Conservation (phyloP, 2,113 vertebrate genomes). For the Colius striatus region DNA sequence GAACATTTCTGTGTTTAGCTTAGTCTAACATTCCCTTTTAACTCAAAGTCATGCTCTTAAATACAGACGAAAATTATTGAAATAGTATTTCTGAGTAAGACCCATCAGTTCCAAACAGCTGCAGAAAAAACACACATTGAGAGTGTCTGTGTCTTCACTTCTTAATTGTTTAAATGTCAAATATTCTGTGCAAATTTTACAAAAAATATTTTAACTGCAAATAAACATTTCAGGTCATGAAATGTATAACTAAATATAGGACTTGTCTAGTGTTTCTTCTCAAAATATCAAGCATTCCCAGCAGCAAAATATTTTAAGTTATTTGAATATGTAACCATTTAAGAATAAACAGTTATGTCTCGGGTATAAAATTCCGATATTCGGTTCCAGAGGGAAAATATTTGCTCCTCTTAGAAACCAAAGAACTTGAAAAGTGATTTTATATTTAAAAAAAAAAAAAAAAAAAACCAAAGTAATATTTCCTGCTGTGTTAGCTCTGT, state of each 20-base stretch:
- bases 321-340: background rate
- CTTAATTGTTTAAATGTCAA: background rate
- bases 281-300: background rate
- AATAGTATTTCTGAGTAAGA: background rate
- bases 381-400: background rate
- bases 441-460: background rate
- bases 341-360: background rate
- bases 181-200: background rate
- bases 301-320: background rate
- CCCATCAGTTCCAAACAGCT: background rate
- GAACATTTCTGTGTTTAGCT: background rate
- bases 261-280: background rate
- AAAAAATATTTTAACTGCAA: background rate
- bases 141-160: background rate
- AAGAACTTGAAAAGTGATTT: background rate
- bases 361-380: background rate
- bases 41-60: background rate
- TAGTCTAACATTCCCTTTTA: background rate
- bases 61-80: background rate
- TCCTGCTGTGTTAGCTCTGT: constrained; percentile 18
- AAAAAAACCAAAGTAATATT: background rate
- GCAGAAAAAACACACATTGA: accelerated
- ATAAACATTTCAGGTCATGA: background rate
- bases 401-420: background rate
- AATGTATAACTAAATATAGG: background rate